Evolutionary conservation across 2,888 invertebrate genomes (phyloP), one percentile per base, ranked within the genome.

Genomic region (Melinaea marsaeus): DNA sequence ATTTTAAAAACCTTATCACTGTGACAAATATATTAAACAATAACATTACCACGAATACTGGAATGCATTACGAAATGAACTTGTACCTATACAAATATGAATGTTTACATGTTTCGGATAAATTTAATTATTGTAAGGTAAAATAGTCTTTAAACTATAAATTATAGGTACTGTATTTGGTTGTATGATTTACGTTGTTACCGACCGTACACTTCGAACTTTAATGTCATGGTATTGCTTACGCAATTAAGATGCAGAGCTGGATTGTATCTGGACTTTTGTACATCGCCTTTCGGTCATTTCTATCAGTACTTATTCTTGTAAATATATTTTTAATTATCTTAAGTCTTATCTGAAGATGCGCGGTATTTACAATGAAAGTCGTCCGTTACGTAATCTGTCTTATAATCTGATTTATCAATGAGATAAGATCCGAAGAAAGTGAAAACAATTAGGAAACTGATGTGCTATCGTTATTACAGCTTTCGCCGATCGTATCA

Each of bases 391-490:
- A 73, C 81, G 73, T 80, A 84, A 77, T 72, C 76, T 77, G 77
- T 80, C 75, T 79, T 79, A 83, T 83, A 84, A 80, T 85, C 81
- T 75, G 79, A 85, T 88, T 87, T 84, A 81, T 85, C 81, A 83
- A 74, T 72, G 67, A 79, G 88, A 88, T 88, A 85, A 71, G 69
- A 86, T 88, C 85, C 75, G 72, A 66, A 69, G 72, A 87, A 87
- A 88, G 86, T 79, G 83, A 85, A 86, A 87, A 86, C 83, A 88
- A 86, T 87, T 86, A 86, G 83, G 80, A 77, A 80, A 79, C 81
- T 75, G 70, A 69, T 69, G 79, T 77, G 72, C 79, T 76, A 76
- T 81, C 81, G 9, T 42, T 42, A 76, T 74, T 62, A 65, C 67
- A 71, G 79, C 85, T 86, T 85, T 85, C 85, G 77, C 83, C 74